Evolutionary conservation across 2,113 vertebrate genomes (phyloP), one percentile per base, ranked within the genome.

Genomic region (Acrocephalus kingi): DNA sequence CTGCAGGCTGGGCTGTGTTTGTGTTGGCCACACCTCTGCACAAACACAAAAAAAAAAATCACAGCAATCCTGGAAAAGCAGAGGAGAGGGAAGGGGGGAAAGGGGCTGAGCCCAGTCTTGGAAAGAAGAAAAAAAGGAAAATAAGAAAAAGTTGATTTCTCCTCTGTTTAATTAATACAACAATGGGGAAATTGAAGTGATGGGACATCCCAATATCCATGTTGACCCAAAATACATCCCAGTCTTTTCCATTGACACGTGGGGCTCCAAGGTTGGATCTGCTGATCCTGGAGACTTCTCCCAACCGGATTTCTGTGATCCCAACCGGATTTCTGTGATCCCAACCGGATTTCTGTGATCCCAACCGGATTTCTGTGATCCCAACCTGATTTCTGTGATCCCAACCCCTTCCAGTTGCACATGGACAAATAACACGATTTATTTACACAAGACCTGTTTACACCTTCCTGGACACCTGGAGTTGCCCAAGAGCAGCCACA

Each of bases 191-290:
- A 24, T 11, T 23, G 56, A 35, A 16, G 9, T 35, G n/a, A 66
- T 76, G 62, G 31, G 9, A 4, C 4, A 12, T 27, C 46, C 46
- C 52, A 22, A 46, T 10, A 21, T 22, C 31, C 59, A 3, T 1
- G 2, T 2, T 19, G 21, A 18, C n/a, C n/a, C 7, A 7, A 62
- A 62, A 19, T 1, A 2, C n/a, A 7, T 8, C 56, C 56, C 28
- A 35, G 15, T 15, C 17, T 59, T 30, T 41, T 8, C 35, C 46
- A 20, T 0, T 1, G n/a, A 3, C 27, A 15, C 15, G 0, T 3
- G 58, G 43, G 25, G 46, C 58, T 41, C 58, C 2, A 0, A 48
- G 59, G 10, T 3, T 2, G 75, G 6, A 11, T 6, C 58, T 27
- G 75, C 10, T 9, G 10, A 1, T 43, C 23, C 46, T 13, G 46